Evolutionary conservation across 2,113 vertebrate genomes (phyloP).

Genomic region (Monarcha castaneiventris): DNA sequence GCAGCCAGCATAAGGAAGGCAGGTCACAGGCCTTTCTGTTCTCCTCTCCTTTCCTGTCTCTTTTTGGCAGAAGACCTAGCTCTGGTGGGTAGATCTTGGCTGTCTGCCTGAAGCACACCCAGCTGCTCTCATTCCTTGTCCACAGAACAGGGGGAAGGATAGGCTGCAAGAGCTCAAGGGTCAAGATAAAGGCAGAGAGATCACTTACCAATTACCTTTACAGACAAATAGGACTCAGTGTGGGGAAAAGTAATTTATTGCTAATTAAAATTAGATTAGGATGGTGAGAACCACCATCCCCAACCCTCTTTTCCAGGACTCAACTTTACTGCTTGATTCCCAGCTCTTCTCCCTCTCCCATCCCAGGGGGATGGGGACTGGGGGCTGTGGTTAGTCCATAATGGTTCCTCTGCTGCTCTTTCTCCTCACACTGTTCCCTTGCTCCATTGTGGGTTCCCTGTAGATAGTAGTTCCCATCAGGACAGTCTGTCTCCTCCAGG

Average conservation of each 20-base stretch:
- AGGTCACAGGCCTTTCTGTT: background rate
- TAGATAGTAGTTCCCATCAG: background rate
- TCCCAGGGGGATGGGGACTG: too few relatives aligned
- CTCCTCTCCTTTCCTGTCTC: background rate
- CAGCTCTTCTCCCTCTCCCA: background rate
- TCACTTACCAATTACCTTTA: background rate
- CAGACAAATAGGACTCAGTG: accelerated
- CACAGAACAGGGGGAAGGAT: too few relatives aligned
- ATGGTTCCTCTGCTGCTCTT: background rate
- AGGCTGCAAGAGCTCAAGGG: background rate
- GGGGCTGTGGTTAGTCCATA: background rate
- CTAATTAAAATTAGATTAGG: background rate
- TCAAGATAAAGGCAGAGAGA: background rate
- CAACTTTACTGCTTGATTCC: background rate
- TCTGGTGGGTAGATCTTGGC: background rate
- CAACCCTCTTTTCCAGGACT: background rate
- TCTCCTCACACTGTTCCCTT: background rate
- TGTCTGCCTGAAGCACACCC: background rate
- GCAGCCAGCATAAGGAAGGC: background rate
- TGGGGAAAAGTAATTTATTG: background rate
- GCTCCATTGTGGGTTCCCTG: background rate
- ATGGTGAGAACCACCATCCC: background rate
- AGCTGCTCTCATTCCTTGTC: background rate
- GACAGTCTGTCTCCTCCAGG: background rate
- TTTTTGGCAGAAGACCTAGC: background rate